These are phyloP conservation scores for Drosophila leontia DNA, from an alignment of 1,140 invertebrate species.

Conservation along the genomic window DNA sequence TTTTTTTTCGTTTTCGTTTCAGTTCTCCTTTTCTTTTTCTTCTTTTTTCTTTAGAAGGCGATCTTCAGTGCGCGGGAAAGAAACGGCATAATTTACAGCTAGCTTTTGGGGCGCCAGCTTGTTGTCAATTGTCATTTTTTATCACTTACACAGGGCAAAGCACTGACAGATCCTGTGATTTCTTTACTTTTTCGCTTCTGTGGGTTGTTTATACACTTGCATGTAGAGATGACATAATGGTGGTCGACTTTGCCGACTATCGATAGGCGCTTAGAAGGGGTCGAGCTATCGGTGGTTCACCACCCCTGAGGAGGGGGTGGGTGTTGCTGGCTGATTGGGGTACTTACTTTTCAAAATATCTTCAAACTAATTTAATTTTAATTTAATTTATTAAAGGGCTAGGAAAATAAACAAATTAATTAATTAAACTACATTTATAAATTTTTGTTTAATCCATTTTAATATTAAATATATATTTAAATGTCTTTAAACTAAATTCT, in stretches of 20 bases:
- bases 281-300: neutral
- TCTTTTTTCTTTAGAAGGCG: too few species aligned
- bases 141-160: conserved; percentile 2
- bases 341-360: too few species aligned
- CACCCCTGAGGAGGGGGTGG: neutral
- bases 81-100: neutral
- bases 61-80: neutral
- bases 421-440: too few species aligned
- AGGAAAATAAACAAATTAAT: too few species aligned
- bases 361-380: too few species aligned
- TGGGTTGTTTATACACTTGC: conserved; percentile 16
- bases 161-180: conserved; percentile 7
- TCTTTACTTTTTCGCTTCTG: neutral
- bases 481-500: too few species aligned
- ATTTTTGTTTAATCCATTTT: too few species aligned
- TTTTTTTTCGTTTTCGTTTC: neutral
- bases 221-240: conserved; percentile 11
- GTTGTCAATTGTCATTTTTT: neutral
- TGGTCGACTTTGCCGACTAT: neutral
- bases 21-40: neutral
- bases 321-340: neutral
- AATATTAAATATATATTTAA: too few species aligned
- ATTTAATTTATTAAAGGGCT: too few species aligned
- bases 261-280: neutral
- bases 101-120: neutral